These are phyloP conservation scores for Heliornis fulica DNA, from an alignment of 2,113 vertebrate species.

Conservation along the genomic window DNA sequence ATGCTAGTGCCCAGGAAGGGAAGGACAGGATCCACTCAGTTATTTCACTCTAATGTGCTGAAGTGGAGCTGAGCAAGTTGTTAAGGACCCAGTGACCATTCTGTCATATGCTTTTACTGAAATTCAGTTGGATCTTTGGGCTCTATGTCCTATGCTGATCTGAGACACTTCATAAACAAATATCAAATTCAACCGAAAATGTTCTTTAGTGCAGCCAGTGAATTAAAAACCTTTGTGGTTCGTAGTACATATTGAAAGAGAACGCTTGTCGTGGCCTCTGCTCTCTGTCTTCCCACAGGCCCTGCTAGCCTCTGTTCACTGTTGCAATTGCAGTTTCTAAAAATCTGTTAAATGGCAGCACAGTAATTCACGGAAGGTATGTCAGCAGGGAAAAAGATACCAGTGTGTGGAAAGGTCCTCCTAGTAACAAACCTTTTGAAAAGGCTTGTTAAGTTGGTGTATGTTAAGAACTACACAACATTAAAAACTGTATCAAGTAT, in stretches of 20 bases:
- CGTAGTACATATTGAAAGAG: not conserved
- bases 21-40: not conserved
- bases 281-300: not conserved
- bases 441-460: not conserved
- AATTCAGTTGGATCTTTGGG: not conserved
- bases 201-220: not conserved
- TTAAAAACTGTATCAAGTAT: not conserved
- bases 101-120: not conserved
- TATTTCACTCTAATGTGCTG: not conserved
- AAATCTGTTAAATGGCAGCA: not conserved
- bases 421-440: not conserved
- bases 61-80: not conserved
- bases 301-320: not conserved
- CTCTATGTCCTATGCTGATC: not conserved
- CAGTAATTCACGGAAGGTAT: not conserved
- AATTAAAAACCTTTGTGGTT: not conserved
- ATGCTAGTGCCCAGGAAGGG: not conserved
- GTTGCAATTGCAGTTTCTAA: not conserved
- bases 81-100: not conserved
- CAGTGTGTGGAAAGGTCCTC: not conserved
- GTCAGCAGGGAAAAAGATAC: not conserved
- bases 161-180: not conserved
- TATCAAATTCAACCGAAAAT: not conserved
- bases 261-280: not conserved
- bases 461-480: not conserved